A percentile compares a stretch with the other conserved stretches of the same genome.
phyloP scores from a whole-genome alignment of 2,888 invertebrate species.

The Reticulitermes lucifugus region DNA sequence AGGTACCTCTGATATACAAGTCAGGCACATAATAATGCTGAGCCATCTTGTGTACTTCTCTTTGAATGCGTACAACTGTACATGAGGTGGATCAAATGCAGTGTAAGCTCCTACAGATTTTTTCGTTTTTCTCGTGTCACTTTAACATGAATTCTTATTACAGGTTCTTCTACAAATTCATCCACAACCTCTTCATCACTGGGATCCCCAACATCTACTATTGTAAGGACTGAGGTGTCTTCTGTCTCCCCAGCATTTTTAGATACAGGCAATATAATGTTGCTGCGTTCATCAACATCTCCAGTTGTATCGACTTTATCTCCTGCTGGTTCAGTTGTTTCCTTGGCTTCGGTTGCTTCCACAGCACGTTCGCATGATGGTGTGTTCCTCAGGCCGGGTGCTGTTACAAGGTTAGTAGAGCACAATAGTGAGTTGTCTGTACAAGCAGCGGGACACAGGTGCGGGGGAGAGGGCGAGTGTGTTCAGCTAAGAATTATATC shows the following conservation, averaged over 20 bases:
- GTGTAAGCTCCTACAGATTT: too few species aligned
- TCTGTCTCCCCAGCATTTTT: slow-evolving; percentile 12
- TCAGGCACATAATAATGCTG: too few species aligned
- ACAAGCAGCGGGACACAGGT: too few species aligned
- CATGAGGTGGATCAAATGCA: too few species aligned
- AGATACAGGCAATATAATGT: slow-evolving; percentile 56
- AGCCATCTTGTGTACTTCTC: too few species aligned
- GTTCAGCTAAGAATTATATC: too few species aligned
- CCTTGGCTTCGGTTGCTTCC: slow-evolving; percentile 63
- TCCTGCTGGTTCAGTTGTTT: slow-evolving; percentile 63
- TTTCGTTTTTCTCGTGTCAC: not conserved
- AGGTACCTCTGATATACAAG: too few species aligned
- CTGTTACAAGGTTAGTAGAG: slow-evolving; percentile 68
- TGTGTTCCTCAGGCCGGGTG: slow-evolving; percentile 77
- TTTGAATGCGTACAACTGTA: too few species aligned
- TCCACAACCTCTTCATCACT: not conserved
- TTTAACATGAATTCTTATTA: not conserved
- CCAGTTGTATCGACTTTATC: slow-evolving; percentile 59
- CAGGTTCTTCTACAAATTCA: slow-evolving; percentile 21
- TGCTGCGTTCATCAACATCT: slow-evolving; percentile 15
- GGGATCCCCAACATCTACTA: slow-evolving; percentile 2
- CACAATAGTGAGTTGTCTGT: not conserved
- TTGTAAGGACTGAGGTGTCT: not conserved
- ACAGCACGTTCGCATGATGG: slow-evolving; percentile 68
- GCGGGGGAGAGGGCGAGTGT: too few species aligned